Percentiles rank a stretch among this genome's conserved stretches.
phyloP scores from a whole-genome alignment of 2,113 vertebrate genomes.

The Paedocypris sp. region DNA sequence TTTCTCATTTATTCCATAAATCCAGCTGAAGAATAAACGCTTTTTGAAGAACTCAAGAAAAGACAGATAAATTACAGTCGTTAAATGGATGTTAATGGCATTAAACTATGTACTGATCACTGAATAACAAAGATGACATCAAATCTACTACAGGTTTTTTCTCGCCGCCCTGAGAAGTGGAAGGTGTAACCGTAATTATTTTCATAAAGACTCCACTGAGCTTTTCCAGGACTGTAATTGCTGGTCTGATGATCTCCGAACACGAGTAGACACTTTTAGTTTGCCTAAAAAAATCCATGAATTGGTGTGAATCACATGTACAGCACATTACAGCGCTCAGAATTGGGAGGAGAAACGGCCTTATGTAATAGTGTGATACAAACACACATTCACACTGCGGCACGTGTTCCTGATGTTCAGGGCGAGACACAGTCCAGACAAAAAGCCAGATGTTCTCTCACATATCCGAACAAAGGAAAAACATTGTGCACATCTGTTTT shows the following conservation, averaged over 20 bases:
- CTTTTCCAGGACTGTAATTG: not conserved
- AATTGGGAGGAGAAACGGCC: conserved; percentile 6
- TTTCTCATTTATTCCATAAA: not conserved
- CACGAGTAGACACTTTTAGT: not conserved
- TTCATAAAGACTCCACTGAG: not conserved
- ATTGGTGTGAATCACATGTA: not conserved
- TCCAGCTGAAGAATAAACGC: not conserved
- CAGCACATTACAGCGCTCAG: not conserved
- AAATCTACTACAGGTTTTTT: not conserved
- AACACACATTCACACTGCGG: conserved; percentile 5
- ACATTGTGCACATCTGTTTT: not conserved
- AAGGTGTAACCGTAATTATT: not conserved
- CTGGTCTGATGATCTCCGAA: not conserved
- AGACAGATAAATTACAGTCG: not conserved
- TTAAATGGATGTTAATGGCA: not conserved
- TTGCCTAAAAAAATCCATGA: conserved; percentile 5
- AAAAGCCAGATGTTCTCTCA: conserved; percentile 12
- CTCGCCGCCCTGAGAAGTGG: not conserved
- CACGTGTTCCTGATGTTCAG: not conserved
- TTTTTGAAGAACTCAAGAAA: not conserved
- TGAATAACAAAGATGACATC: not conserved
- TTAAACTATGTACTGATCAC: not conserved
- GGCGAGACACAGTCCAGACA: not conserved
- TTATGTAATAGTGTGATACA: conserved; percentile 10
- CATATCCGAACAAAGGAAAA: not conserved